Percentiles rank a stretch among this genome's conserved stretches.
Evolutionary conservation across 2,113 vertebrate species (phyloP).

Genomic region (Dasypus novemcinctus): DNA sequence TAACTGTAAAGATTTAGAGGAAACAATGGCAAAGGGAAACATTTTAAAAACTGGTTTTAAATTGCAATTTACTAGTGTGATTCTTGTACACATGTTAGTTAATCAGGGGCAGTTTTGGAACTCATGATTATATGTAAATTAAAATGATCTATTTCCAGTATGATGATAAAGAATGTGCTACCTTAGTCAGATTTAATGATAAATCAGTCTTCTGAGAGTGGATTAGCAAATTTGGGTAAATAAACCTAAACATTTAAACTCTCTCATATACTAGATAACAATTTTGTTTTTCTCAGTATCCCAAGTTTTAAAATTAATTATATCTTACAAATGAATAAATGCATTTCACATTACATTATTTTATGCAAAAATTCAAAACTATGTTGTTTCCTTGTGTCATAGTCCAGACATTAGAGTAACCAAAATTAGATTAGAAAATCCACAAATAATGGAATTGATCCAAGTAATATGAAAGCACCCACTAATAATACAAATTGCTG

Average conservation of each 20-base stretch:
- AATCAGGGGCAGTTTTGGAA: constrained; percentile 82
- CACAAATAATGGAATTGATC: not conserved
- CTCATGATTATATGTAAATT: constrained; percentile 82
- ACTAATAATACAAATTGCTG: not conserved
- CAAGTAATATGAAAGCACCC: constrained; percentile 6
- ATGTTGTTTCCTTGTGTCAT: constrained; percentile 14
- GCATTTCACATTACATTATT: constrained; percentile 22
- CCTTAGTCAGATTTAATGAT: constrained; percentile 76
- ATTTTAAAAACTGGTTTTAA: constrained; percentile 61
- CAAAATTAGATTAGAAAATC: not conserved
- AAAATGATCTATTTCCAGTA: constrained; percentile 77
- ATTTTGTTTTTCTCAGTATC: constrained; percentile 62
- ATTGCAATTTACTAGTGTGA: constrained; percentile 58
- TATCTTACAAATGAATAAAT: constrained; percentile 44
- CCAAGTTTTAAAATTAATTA: constrained; percentile 30
- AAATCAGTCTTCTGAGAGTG: constrained; percentile 79
- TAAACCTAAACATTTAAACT: constrained; percentile 42
- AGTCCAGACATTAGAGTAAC: not conserved
- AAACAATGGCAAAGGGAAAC: constrained; percentile 33
- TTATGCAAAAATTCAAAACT: constrained; percentile 39
- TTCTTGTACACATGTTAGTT: constrained; percentile 82
- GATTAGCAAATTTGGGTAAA: constrained; percentile 59
- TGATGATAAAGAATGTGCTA: constrained; percentile 73
- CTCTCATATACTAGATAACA: constrained; percentile 31
- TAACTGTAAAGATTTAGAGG: not conserved